Base-by-base conservation (phyloP, 1,140 invertebrate species). In the Polypedilum pembai region DNA sequence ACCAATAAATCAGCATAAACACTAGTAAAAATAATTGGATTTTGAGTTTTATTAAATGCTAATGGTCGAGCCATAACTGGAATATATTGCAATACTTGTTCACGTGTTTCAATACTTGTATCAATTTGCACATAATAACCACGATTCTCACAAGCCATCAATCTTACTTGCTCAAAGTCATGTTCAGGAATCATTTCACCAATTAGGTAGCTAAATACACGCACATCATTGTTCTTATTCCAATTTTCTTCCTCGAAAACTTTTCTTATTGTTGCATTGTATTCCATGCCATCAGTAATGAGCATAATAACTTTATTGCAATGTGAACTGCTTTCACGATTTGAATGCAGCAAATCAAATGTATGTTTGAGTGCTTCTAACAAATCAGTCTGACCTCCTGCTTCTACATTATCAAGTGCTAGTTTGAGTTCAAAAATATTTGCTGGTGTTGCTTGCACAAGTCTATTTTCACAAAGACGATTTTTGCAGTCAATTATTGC, bases 301-400 rank as follows among this genome's bases (percentile, higher is more conserved):
- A 96, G 79, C 93, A 96, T 95, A 75, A 96, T 95, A 0, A 92
- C 93, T 80, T 95, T 93, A 83, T 95, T 95, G 76, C 86, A 87
- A 24, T 79, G 80, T 20, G 86, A 85, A 0, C 85, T 85, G 75
- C 80, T 77, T 8, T 78, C 12, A 21, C 17, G 18, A 75, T 0
- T 24, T 8, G 10, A 3, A 7, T 15, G 8, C 10, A 94, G 83
- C 1, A 93, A 80, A 76, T 90, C 85, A 81, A 96, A 96, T 0
- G 93, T 93, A 75, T 86, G 87, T 1, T 85, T 88, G 2, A 96
- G 83, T 1, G 92, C 93, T 75, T 87, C 80, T 1, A 90, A 88
- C 80, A 94, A 94, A 80, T 96, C 92, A 12, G 94, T 93, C 41
- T 93, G 91, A 73, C 90, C 87, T 74, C 87, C 87, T 0, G 91